Evolutionary conservation across 2,797 vertebrate species (phyloP).

Genomic region (Paratrypauchen microcephalus): DNA sequence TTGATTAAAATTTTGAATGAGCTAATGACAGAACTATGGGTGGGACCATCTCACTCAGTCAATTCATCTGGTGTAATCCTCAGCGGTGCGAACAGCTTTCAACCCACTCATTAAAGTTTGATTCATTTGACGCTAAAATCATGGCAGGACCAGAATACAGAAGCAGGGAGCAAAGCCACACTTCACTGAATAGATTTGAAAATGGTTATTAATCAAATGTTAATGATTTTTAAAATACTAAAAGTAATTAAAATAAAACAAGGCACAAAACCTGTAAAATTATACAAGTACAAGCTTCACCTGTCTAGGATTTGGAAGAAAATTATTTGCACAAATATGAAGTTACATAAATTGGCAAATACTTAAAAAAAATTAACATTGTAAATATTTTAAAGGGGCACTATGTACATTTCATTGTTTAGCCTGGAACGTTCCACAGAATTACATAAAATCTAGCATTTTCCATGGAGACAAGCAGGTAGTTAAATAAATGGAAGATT

Average conservation of each 20-base stretch:
- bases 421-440: no score
- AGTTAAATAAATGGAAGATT: no score
- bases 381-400: no score
- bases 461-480: no score
- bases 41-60: conserved; percentile 28
- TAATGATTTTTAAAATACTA: conserved; percentile 26
- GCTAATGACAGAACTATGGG: conserved; percentile 28
- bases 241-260: conserved; percentile 17
- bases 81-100: conserved; percentile 39
- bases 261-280: background rate
- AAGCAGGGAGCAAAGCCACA: conserved; percentile 31
- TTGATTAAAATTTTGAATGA: conserved; percentile 29
- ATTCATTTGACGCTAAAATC: conserved; percentile 50
- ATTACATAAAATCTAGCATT: no score
- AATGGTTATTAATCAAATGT: conserved; percentile 39
- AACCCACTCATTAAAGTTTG: conserved; percentile 60
- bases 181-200: conserved; percentile 33
- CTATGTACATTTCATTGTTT: no score
- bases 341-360: background rate
- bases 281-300: background rate
- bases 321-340: background rate
- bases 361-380: background rate
- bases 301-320: background rate
- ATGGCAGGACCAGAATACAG: conserved; percentile 45
- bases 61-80: conserved; percentile 30